These are phyloP conservation scores for Diadegma fenestrale DNA, from an alignment of 2,888 invertebrate genomes.

Conservation along the genomic window DNA sequence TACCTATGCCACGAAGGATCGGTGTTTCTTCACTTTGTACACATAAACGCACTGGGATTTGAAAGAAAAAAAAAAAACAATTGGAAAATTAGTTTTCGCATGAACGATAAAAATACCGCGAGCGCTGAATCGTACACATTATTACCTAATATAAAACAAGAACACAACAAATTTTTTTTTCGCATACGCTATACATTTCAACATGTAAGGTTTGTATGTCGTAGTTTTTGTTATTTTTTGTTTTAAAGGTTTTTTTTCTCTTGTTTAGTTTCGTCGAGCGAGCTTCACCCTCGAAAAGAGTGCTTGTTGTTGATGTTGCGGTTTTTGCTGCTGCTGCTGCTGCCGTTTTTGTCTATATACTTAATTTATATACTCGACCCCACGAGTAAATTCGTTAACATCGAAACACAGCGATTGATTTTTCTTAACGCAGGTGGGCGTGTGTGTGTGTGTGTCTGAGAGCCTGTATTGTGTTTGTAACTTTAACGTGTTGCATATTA, in stretches of 20 bases:
- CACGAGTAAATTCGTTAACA: constrained; percentile 73
- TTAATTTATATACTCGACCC: constrained; percentile 67
- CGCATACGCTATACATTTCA: constrained; percentile 83
- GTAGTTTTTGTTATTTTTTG: constrained; percentile 71
- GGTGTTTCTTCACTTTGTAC: constrained; percentile 67
- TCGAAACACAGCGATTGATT: constrained; percentile 74
- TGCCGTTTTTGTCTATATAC: constrained; percentile 70
- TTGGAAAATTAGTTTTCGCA: background rate
- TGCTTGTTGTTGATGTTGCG: constrained; percentile 41
- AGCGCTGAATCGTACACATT: constrained; percentile 79
- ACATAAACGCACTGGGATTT: constrained; percentile 58
- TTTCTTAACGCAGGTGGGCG: constrained; percentile 66
- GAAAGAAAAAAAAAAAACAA: background rate
- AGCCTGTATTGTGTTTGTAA: constrained; percentile 39
- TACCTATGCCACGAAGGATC: constrained; percentile 39
- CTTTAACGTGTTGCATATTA: constrained; percentile 39
- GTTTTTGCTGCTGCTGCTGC: constrained; percentile 8
- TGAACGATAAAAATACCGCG: constrained; percentile 74
- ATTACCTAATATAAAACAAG: constrained; percentile 84
- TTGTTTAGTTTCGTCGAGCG: constrained; percentile 47
- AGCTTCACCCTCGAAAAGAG: constrained; percentile 47
- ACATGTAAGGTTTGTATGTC: constrained; percentile 83
- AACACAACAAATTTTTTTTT: constrained; percentile 82
- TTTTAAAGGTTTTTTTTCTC: constrained; percentile 67
- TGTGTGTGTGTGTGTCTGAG: constrained; percentile 55